Evolutionary conservation across 1,140 invertebrate genomes (phyloP), one percentile per base, ranked within the genome.

Genomic region (Helicoverpa armigera): DNA sequence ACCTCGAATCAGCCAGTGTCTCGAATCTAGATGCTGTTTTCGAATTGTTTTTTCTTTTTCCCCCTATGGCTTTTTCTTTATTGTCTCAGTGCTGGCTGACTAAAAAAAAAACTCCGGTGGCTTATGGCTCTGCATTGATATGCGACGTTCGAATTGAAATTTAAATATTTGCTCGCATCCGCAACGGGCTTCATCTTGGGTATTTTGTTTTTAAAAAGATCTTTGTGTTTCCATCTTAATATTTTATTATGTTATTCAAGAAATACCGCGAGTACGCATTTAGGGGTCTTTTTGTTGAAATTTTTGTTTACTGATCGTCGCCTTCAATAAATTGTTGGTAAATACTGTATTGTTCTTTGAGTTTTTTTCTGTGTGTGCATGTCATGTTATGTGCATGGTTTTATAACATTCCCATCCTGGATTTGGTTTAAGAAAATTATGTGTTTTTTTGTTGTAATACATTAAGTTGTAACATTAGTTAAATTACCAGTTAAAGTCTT

Each of bases 81-180:
- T 94, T 94, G 92, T 94, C 93, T 91, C 91, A 90, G 91, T 90
- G 88, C 91, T 87, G 77, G 87, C 86, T 83, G 81, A 78, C 83
- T 87, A 89, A 90, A 93, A 91, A 92, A 87, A 92, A 88, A 90
- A 86, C 82, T 84, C 88, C 90, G 92, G 92, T 93, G 93, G 92
- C 93, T 94, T 94, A 94, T 94, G 93, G 93, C 91, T 93, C 92
- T 90, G 91, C 93, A 94, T 94, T 94, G 93, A 94, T 94, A 94
- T 94, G 92, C 92, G 91, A 92, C 89, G 88, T 93, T 94, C 91
- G 91, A 92, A 94, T 93, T 94, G 92, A 94, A 94, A 94, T 94
- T 94, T 94, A 94, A 94, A 94, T 94, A 94, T 94, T 94, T 94
- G 91, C 93, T 89, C 79, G 90, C 88, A 89, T 89, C 86, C 90